Conservation (phyloP, 1,140 invertebrate genomes). For the Zaprionus tsacasi region DNA sequence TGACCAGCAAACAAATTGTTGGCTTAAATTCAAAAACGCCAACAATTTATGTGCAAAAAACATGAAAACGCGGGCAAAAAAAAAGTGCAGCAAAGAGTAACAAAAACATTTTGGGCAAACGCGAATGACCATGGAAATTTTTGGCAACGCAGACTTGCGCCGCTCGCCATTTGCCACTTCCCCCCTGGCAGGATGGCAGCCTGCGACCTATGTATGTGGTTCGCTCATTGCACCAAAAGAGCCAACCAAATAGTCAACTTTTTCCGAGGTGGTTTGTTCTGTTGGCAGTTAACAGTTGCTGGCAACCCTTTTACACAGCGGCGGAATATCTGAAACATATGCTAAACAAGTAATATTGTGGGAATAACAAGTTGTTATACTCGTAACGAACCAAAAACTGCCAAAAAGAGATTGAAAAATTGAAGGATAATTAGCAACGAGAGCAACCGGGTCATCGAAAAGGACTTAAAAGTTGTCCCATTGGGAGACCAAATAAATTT, state of each 20-base stretch:
- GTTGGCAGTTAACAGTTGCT: constrained; percentile 35
- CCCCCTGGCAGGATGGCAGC: constrained; percentile 20
- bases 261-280: constrained; percentile 35
- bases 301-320: constrained; percentile 40
- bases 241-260: constrained; percentile 48
- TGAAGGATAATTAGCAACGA: constrained; percentile 1
- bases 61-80: constrained; percentile 12
- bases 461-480: too few relatives aligned
- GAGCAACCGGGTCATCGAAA: too few relatives aligned
- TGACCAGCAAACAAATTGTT: constrained; percentile 79
- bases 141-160: constrained; percentile 45
- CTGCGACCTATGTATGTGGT: constrained; percentile 54
- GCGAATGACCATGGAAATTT: constrained; percentile 59
- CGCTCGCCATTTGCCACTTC: constrained; percentile 20
- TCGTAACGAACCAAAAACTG: neutral
- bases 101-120: constrained; percentile 27
- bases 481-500: too few relatives aligned
- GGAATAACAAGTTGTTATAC: neutral
- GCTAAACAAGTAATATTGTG: neutral
- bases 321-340: constrained; percentile 24
- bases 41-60: constrained; percentile 72
- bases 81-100: constrained; percentile 24
- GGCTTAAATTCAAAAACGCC: constrained; percentile 77
- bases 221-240: constrained; percentile 58
- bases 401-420: neutral